Evolutionary conservation across 2,888 invertebrate species (phyloP).

Genomic region (Agrochola circellaris): DNA sequence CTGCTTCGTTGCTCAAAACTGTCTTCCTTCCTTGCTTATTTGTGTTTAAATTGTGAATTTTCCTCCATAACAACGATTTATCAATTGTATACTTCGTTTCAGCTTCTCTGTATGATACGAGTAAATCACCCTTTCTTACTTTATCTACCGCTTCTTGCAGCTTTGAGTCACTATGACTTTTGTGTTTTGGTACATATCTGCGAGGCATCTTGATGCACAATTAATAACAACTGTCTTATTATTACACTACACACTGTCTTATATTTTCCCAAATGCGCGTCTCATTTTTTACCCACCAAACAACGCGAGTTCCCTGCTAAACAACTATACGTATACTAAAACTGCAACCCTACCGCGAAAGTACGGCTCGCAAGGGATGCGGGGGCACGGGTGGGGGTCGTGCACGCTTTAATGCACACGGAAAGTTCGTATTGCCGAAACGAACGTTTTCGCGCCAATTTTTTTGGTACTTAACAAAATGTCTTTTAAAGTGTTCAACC

Average conservation of each 20-base stretch:
- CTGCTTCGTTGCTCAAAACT: background rate
- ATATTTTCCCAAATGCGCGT: background rate
- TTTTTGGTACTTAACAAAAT: background rate
- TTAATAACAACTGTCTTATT: background rate
- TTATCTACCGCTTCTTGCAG: background rate
- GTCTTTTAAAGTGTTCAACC: no score
- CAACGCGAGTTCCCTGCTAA: background rate
- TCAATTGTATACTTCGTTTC: background rate
- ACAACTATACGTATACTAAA: background rate
- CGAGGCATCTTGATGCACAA: background rate
- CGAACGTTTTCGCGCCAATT: no score
- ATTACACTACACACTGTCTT: constrained; percentile 1
- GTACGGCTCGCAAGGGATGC: background rate
- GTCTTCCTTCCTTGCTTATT: background rate
- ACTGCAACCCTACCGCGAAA: background rate
- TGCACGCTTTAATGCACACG: no score
- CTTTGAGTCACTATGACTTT: background rate
- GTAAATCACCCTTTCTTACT: background rate
- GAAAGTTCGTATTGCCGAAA: no score
- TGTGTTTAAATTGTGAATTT: background rate
- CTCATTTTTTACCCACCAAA: background rate
- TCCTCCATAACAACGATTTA: background rate
- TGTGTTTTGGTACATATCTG: background rate
- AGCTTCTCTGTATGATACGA: background rate
- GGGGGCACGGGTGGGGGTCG: background rate